Evolutionary conservation across 2,113 vertebrate species (phyloP).

Genomic region (Setophaga petechia): DNA sequence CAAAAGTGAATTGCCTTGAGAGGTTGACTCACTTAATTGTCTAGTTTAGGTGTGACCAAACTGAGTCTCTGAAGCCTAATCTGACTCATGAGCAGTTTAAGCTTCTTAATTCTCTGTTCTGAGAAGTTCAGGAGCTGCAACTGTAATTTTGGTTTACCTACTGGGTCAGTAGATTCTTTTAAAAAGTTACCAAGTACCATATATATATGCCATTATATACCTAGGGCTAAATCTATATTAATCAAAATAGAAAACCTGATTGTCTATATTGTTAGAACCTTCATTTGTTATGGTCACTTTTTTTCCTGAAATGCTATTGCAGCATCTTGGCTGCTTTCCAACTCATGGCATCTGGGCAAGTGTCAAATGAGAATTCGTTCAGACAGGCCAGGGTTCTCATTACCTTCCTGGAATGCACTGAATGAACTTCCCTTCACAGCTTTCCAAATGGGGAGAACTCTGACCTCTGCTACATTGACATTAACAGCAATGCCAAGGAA

Average conservation of each 20-base stretch:
- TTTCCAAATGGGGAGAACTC: background rate
- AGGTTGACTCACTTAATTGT: background rate
- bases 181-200: background rate
- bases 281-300: background rate
- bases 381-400: background rate
- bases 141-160: background rate
- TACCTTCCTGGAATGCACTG: constrained; percentile 48
- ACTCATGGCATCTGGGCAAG: background rate
- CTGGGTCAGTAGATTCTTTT: background rate
- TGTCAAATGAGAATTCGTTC: background rate
- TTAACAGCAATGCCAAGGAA: background rate
- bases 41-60: background rate
- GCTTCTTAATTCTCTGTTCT: background rate
- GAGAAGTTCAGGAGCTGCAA: background rate
- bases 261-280: background rate
- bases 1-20: background rate
- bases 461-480: background rate
- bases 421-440: background rate
- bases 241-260: background rate
- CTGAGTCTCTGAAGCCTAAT: background rate
- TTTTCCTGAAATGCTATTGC: background rate
- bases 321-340: background rate
- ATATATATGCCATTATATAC: background rate
- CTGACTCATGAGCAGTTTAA: background rate
- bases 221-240: background rate